Conservation (phyloP, 2,888 invertebrate species). For the Tineola bisselliella region DNA sequence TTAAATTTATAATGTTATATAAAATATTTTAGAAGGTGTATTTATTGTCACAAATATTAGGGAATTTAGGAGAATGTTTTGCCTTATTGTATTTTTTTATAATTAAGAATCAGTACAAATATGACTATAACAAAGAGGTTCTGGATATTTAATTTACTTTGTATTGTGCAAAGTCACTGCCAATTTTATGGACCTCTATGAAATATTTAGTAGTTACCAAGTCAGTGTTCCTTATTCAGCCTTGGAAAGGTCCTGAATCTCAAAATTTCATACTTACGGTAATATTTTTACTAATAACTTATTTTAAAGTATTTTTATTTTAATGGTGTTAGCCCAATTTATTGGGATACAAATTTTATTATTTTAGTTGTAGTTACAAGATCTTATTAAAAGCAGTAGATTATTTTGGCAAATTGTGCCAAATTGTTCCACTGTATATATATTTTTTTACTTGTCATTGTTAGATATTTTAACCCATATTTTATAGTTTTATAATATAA, state of each 20-base stretch:
- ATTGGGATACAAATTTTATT: not conserved
- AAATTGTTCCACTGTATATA: conserved; percentile 2
- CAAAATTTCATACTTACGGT: not conserved
- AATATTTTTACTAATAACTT: not conserved
- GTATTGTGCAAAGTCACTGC: not conserved
- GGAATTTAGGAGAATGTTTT: not conserved
- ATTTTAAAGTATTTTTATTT: not conserved
- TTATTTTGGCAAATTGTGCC: conserved; percentile 8
- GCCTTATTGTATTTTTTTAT: not conserved
- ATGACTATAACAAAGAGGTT: not conserved
- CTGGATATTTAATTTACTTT: not conserved
- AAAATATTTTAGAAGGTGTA: not conserved
- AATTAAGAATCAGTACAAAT: not conserved
- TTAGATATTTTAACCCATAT: not conserved
- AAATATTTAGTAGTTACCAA: not conserved
- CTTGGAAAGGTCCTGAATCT: not conserved
- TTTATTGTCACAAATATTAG: not conserved
- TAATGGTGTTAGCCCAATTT: not conserved
- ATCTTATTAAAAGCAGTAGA: not conserved
- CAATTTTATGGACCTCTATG: not conserved
- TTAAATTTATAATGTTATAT: not conserved
- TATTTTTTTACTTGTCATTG: conserved; percentile 3
- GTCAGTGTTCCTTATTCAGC: not conserved
- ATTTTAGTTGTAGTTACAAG: not conserved
- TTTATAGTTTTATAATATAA: not conserved